Evolutionary conservation across 1,140 invertebrate genomes (phyloP), one percentile per base, ranked within the genome.

Genomic region (Ooceraea biroi): DNA sequence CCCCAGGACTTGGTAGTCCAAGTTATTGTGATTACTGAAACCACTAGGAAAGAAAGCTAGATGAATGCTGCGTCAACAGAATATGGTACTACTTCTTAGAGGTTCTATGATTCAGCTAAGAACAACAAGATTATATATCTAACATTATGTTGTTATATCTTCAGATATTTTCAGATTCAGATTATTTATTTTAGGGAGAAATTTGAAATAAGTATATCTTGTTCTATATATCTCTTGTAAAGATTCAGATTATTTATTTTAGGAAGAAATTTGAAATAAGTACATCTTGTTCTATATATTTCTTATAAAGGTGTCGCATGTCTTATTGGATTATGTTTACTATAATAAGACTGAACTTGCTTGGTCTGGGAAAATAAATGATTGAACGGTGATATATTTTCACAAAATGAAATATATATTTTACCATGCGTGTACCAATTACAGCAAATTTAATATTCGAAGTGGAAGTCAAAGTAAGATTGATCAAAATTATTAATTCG

Each of bases 401-500:
- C 3, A 17, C 8, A 41, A 12, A 83, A 66, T 73, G 27, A 85
- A 71, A 60, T 78, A 30, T 41, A 65, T 11, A 1, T n/a, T 55
- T 78, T 65, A 46, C 55, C 58, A 74, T 19, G 52, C 55, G 87
- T 44, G 84, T 30, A 25, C 7, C 50, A 58, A n/a, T 50, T 55
- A 8, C 2, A 36, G 71, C 19, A 55, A 83, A 74, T 90, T 93
- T 95, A 97, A 92, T 97, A 99, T 95, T 99, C 98, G 94, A 99
- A 99, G 91, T 97, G 97, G 94, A 99, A 99, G 91, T 99, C 98
- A 94, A 98, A 99, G 94, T 99, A 99, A 36, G 97, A 97, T 92
- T 97, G 97, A 96, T 99, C 99, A 94, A 99, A 99, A 91, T 96
- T 97, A 94, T 99, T 98, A 68, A 99, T 96, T 91, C 99, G 95